phyloP scores from a whole-genome alignment of 1,140 invertebrate species.

The Penaeus indicus region DNA sequence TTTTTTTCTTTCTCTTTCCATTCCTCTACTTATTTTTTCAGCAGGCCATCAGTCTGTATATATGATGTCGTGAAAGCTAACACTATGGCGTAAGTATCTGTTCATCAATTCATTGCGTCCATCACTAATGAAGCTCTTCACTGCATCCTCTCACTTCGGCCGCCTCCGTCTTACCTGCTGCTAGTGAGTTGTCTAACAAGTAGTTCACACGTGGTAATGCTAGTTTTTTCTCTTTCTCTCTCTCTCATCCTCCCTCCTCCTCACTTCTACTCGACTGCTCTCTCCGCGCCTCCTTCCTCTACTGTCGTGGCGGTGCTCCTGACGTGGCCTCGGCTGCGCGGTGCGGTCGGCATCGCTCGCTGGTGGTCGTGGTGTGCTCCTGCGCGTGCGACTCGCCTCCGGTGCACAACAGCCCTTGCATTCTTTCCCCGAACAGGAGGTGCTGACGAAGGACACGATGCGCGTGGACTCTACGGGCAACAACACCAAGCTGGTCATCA shows the following conservation, averaged over 20 bases:
- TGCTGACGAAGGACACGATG: slow-evolving; percentile 78
- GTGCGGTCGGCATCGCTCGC: too few species aligned
- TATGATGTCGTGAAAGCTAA: too few species aligned
- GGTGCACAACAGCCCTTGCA: slow-evolving; percentile 6
- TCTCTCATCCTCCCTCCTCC: background rate
- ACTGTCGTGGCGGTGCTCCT: background rate
- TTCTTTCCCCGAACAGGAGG: slow-evolving; percentile 71
- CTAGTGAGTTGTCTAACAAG: background rate
- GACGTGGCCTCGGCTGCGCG: too few species aligned
- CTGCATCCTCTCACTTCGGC: background rate
- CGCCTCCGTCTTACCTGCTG: background rate
- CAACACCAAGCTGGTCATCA: slow-evolving; percentile 90
- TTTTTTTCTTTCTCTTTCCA: too few species aligned
- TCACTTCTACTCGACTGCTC: background rate
- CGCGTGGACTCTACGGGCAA: slow-evolving; percentile 89
- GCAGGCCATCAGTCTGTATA: too few species aligned
- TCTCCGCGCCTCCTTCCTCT: background rate
- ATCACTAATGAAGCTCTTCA: background rate
- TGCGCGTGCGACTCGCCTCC: too few species aligned
- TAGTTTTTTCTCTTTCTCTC: slow-evolving; percentile 26
- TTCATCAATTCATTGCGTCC: too few species aligned
- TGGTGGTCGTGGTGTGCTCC: too few species aligned
- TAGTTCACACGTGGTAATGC: background rate
- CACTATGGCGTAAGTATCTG: too few species aligned
- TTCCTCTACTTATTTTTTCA: too few species aligned